Evolutionary conservation across 2,888 invertebrate genomes (phyloP).

Genomic region (Frankliniella fusca): DNA sequence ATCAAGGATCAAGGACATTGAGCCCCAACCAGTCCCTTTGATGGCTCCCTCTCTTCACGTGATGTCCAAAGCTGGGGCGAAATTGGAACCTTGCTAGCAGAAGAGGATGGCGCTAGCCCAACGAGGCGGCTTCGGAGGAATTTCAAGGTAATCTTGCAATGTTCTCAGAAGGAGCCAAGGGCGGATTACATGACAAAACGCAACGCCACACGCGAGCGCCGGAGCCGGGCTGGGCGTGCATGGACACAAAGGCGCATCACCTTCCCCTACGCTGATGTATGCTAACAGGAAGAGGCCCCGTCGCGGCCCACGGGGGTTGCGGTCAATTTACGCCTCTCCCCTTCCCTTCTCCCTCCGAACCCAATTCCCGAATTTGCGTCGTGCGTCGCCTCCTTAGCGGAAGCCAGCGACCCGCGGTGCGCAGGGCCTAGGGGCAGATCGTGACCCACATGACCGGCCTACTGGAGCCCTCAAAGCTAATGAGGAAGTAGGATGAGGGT

Average conservation of each 20-base stretch:
- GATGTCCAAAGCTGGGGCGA: too few species aligned
- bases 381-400: background rate
- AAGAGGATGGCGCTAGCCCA: too few species aligned
- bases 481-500: background rate
- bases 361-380: background rate
- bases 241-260: background rate
- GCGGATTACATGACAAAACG: background rate
- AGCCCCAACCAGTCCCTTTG: too few species aligned
- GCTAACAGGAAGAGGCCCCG: background rate
- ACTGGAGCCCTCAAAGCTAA: slow-evolving; percentile 12
- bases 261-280: background rate
- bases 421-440: background rate
- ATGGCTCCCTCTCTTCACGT: too few species aligned
- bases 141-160: background rate
- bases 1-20: too few species aligned
- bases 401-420: background rate
- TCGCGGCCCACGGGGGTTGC: slow-evolving; percentile 12
- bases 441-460: background rate
- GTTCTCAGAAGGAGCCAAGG: background rate
- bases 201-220: background rate
- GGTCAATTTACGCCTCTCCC: background rate
- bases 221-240: background rate
- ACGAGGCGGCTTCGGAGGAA: too few species aligned
- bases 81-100: too few species aligned
- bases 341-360: background rate